A percentile compares a stretch with the other conserved stretches of the same genome.
phyloP scores from a whole-genome alignment of 2,888 invertebrate species.

The Perizoma flavofasciatum region DNA sequence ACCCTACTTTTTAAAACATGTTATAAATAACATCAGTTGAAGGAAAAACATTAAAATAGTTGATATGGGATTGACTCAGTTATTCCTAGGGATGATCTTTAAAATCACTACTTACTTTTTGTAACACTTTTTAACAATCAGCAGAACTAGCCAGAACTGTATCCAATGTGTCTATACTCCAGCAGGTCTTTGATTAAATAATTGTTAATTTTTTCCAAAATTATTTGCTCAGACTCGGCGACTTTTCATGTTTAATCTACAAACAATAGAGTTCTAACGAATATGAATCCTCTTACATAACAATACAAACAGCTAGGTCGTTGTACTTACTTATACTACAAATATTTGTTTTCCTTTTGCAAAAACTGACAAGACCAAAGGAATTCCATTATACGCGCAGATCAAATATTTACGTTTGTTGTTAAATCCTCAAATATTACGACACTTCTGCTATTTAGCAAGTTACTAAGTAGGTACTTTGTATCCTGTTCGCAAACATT shows the following conservation, averaged over 20 bases:
- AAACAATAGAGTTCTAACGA: neutral
- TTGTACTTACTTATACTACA: neutral
- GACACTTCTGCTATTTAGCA: constrained; percentile 13
- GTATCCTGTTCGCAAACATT: neutral
- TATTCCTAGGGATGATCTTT: too few relatives aligned
- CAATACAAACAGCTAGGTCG: neutral
- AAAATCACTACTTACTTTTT: too few relatives aligned
- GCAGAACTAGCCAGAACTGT: too few relatives aligned
- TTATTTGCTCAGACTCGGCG: too few relatives aligned
- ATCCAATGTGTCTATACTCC: too few relatives aligned
- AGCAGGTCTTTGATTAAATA: too few relatives aligned
- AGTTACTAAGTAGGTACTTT: constrained; percentile 1
- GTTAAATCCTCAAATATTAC: constrained; percentile 24
- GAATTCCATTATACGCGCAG: constrained; percentile 16
- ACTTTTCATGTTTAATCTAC: neutral
- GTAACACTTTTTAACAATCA: too few relatives aligned
- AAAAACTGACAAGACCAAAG: constrained; percentile 17
- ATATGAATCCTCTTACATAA: constrained; percentile 2
- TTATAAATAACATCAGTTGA: too few relatives aligned
- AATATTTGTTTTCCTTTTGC: constrained; percentile 3
- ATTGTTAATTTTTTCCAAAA: too few relatives aligned
- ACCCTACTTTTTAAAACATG: too few relatives aligned
- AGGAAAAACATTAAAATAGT: too few relatives aligned
- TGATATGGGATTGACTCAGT: too few relatives aligned
- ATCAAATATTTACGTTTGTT: constrained; percentile 24